phyloP scores from a whole-genome alignment of 2,888 invertebrate species.

The Gisinianus flammeolus region DNA sequence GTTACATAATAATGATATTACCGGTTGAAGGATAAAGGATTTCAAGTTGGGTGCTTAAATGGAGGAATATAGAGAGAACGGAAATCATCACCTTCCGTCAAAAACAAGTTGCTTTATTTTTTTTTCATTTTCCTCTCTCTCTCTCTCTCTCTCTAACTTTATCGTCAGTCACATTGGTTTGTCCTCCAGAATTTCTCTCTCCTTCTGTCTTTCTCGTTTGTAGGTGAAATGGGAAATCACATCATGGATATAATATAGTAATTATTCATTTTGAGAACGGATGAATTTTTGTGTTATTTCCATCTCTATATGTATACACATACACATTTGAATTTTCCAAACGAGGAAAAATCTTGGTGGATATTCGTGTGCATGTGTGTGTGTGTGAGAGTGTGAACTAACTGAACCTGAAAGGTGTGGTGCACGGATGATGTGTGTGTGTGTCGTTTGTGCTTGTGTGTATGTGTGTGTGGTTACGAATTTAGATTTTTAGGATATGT shows the following conservation, averaged over 20 bases:
- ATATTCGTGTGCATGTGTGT: neutral
- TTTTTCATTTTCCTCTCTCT: neutral
- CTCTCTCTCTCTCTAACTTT: neutral
- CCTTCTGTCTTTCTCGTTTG: neutral
- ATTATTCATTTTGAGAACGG: no score
- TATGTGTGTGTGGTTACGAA: neutral
- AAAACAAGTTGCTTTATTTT: neutral
- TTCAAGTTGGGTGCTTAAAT: neutral
- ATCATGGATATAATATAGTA: no score
- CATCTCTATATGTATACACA: no score
- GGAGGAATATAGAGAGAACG: no score
- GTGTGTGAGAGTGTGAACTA: neutral
- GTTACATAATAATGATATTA: no score
- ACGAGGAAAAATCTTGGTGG: neutral
- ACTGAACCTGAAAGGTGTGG: neutral
- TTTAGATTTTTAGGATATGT: neutral
- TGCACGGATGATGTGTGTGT: neutral
- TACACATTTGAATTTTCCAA: neutral
- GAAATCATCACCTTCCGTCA: neutral
- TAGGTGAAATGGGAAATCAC: neutral
- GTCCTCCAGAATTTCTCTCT: neutral
- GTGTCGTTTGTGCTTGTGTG: neutral
- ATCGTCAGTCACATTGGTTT: neutral
- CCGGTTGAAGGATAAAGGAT: slow-evolving; percentile 1
- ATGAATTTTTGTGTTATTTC: no score